A percentile compares a stretch with the other conserved stretches of the same genome.
These are phyloP conservation scores for Cephus pulcher DNA, from an alignment of 2,888 invertebrate genomes.

Conservation along the genomic window DNA sequence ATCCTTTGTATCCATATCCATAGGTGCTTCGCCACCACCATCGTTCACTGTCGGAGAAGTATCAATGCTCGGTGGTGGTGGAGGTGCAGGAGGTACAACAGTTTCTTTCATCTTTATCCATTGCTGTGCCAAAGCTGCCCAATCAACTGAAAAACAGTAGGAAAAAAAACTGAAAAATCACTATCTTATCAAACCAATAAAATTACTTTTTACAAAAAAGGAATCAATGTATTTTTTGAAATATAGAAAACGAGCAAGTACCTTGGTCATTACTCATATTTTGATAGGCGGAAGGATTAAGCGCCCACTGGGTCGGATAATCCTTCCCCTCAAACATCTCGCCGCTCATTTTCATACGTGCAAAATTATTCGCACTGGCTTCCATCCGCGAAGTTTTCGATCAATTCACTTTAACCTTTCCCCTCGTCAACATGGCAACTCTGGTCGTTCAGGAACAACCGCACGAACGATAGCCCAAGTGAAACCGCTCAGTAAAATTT, in stretches of 20 bases:
- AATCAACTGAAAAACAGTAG: conserved; percentile 78
- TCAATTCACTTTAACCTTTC: conserved; percentile 8
- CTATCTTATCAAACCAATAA: conserved; percentile 1
- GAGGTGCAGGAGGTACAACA: conserved; percentile 72
- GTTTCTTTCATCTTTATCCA: conserved; percentile 97
- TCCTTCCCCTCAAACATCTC: conserved; percentile 71
- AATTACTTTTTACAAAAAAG: conserved; percentile 9
- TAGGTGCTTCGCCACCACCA: conserved; percentile 87
- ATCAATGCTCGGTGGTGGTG: conserved; percentile 68
- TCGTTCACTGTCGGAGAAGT: conserved; percentile 51
- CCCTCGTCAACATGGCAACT: conserved; percentile 11
- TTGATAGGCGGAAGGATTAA: conserved; percentile 85
- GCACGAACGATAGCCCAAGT: not conserved
- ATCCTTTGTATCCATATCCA: conserved; percentile 86
- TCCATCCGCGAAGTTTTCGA: not conserved
- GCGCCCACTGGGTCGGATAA: conserved; percentile 82
- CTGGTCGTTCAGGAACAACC: not conserved
- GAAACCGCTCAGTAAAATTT: not conserved
- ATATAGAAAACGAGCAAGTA: conserved; percentile 39
- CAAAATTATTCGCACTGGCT: not conserved
- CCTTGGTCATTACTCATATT: conserved; percentile 83
- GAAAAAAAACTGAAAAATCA: conserved; percentile 11
- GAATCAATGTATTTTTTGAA: not conserved
- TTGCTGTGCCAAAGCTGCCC: conserved; percentile 96
- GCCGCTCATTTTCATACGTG: conserved; percentile 60